Evolutionary conservation across 2,797 vertebrate species (phyloP), one percentile per base, ranked within the genome.

Genomic region (Centroberyx gerrardi): DNA sequence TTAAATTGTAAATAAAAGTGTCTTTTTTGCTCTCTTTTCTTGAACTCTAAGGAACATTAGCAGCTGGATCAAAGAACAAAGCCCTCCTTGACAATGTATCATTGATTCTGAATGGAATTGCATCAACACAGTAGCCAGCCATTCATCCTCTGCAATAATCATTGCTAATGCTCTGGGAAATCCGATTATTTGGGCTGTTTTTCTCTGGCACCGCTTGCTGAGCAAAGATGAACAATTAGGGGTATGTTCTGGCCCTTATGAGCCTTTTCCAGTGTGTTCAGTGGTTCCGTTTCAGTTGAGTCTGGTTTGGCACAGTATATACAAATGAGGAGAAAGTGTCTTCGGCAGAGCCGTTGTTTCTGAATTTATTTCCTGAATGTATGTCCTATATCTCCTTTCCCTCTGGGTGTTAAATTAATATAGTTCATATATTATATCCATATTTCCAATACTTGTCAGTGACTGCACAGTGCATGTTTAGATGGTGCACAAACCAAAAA

Each of bases 31-130:
- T 13, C 55, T 76, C 58, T 76, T 15, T 29, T 66, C 70, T 64
- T 55, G 60, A 54, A 69, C 22, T 79, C 36, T 64, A 56, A 71
- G 65, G 53, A 68, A 76, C 66, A 80, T 73, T 77, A 55, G 67
- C 54, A 56, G 63, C 65, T 77, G 49, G 68, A 76, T 77, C 68
- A 76, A 71, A 54, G 60, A 80, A 87, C 71, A 78, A 73, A 80
- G 81, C 75, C 78, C 65, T 70, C 56, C 78, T 82, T 83, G 68
- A 92, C 74, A 87, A 82, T 82, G 54, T 78, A 77, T 68, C 49
- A 77, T 56, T 80, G 72, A 69, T 83, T 84, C 72, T 78, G 40
- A 87, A 88, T 68, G 12, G 70, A 85, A 80, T 49, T 17, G 58
- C 44, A 62, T 74, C 58, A 80, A 62, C 72, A 74, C 63, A 76